A percentile compares a stretch with the other conserved stretches of the same genome.
phyloP scores from a whole-genome alignment of 2,888 invertebrate genomes.

The Trichopria drosophilae region DNA sequence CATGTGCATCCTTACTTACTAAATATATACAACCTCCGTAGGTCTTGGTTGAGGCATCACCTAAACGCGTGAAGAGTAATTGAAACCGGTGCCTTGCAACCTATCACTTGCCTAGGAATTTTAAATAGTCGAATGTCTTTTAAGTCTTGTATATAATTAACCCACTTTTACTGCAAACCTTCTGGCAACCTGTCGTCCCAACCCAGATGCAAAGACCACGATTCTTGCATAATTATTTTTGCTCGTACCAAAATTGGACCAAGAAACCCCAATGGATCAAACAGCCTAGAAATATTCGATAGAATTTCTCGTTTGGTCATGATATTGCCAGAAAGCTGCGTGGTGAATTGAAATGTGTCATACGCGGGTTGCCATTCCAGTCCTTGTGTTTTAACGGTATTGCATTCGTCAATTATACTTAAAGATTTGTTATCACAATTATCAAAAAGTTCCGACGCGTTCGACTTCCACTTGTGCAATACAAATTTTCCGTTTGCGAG shows the following conservation, averaged over 20 bases:
- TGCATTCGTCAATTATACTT: no score
- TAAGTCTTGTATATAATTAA: slow-evolving; percentile 8
- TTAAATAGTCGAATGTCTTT: background rate
- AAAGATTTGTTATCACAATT: no score
- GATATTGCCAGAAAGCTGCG: background rate
- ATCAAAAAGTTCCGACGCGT: no score
- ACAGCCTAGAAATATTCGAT: slow-evolving; percentile 17
- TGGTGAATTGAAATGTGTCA: slow-evolving; percentile 14
- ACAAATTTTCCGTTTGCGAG: no score
- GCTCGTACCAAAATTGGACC: slow-evolving; percentile 18
- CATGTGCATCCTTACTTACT: no score
- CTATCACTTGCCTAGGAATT: slow-evolving; percentile 21
- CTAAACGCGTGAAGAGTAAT: slow-evolving; percentile 21
- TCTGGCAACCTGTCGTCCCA: slow-evolving; percentile 20
- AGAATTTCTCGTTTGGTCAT: slow-evolving; percentile 19
- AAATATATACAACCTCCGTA: no score
- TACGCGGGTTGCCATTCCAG: slow-evolving; percentile 9
- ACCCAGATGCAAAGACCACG: slow-evolving; percentile 11
- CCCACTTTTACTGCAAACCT: slow-evolving; percentile 4
- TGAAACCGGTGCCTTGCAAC: no score
- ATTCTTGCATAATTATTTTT: slow-evolving; percentile 27
- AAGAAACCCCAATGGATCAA: slow-evolving; percentile 24
- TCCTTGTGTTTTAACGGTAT: no score
- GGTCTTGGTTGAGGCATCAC: slow-evolving; percentile 13
- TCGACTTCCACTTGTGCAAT: slow-evolving; percentile 6